phyloP scores from a whole-genome alignment of 1,140 invertebrate genomes.

The Limonius californicus region DNA sequence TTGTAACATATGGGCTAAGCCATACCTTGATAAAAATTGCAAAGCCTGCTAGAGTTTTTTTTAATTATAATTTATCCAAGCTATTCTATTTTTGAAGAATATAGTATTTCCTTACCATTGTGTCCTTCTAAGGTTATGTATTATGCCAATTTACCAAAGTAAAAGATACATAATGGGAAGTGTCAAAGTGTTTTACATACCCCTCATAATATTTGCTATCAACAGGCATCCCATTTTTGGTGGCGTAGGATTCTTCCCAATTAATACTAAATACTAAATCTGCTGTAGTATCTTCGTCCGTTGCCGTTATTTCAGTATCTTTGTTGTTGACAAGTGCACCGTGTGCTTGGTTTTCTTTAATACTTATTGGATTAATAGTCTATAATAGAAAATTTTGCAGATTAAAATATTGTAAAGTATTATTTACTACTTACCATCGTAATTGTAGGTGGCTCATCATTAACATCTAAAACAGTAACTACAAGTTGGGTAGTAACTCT shows the following conservation, averaged over 20 bases:
- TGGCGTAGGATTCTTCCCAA: conserved; percentile 43
- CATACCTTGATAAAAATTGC: too few species aligned
- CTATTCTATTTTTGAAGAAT: too few species aligned
- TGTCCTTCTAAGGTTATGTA: too few species aligned
- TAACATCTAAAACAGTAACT: conserved; percentile 54
- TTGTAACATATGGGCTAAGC: too few species aligned
- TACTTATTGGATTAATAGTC: conserved; percentile 13
- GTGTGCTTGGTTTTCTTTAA: conserved; percentile 53
- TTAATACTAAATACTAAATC: conserved; percentile 52
- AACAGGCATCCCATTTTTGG: conserved; percentile 24
- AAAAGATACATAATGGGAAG: too few species aligned
- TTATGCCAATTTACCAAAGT: too few species aligned
- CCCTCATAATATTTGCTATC: too few species aligned
- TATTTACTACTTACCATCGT: conserved; percentile 40
- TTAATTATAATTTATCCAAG: too few species aligned
- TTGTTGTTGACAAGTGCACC: conserved; percentile 43
- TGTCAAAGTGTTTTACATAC: too few species aligned
- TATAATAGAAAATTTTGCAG: neutral
- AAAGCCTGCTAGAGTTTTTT: too few species aligned
- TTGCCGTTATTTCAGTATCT: conserved; percentile 45
- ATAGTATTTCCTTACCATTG: too few species aligned
- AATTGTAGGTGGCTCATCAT: conserved; percentile 55
- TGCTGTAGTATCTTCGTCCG: conserved; percentile 54
- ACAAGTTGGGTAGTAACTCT: conserved; percentile 50
- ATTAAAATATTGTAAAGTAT: neutral